phyloP scores from a whole-genome alignment of 2,797 vertebrate genomes.

The Bucorvus abyssinicus region DNA sequence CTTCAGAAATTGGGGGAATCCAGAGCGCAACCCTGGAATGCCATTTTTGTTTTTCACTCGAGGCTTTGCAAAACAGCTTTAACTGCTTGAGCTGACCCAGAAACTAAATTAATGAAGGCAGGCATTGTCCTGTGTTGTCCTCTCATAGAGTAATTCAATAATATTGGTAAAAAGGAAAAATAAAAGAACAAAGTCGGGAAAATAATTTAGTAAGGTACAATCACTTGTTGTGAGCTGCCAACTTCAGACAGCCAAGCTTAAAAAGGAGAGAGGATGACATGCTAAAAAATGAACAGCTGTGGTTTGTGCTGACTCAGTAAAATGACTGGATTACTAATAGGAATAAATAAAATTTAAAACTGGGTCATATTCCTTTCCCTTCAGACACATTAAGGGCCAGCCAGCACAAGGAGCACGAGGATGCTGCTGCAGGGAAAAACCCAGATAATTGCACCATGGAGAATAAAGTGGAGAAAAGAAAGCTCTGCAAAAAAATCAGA shows the following conservation, averaged over 20 bases:
- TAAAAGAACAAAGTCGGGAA: not conserved
- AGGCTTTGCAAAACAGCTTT: not conserved
- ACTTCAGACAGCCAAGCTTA: not conserved
- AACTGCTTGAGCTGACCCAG: not conserved
- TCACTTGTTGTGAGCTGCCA: not conserved
- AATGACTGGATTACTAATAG: not conserved
- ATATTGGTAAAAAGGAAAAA: not conserved
- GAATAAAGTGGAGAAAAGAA: accelerated
- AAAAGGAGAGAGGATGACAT: not conserved
- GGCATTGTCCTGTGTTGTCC: not conserved
- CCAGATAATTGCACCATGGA: not conserved
- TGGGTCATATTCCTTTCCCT: not conserved
- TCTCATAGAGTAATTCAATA: not conserved
- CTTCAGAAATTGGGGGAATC: not conserved
- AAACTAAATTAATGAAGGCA: not conserved
- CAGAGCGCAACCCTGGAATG: not conserved
- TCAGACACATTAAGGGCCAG: not conserved
- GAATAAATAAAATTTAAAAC: not conserved
- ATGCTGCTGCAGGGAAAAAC: not conserved
- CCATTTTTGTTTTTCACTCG: not conserved
- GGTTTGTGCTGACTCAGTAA: not conserved
- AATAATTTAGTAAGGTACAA: not conserved
- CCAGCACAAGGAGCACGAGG: not conserved
- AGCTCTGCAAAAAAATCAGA: not conserved
- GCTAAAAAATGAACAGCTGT: not conserved